These are phyloP conservation scores for Colius striatus DNA, from an alignment of 2,113 vertebrate species.

Conservation along the genomic window DNA sequence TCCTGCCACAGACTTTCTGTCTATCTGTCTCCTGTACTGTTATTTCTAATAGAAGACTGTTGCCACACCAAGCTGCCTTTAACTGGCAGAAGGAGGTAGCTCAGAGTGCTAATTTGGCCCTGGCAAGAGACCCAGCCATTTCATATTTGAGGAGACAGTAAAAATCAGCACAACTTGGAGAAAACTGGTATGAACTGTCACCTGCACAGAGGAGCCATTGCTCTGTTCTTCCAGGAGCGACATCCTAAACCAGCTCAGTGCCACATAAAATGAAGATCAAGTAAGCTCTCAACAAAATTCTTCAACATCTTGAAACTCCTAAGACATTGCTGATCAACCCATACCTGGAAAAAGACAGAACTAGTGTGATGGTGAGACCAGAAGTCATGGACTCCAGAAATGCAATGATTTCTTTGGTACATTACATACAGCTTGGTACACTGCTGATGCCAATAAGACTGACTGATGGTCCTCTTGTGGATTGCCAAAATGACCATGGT, in stretches of 20 bases:
- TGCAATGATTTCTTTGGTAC: accelerated
- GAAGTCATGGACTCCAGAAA: neutral
- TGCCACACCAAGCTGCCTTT: neutral
- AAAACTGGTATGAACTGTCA: neutral
- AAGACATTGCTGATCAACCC: neutral
- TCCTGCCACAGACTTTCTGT: neutral
- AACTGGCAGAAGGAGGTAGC: neutral
- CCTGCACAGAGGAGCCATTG: neutral
- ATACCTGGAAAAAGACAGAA: neutral
- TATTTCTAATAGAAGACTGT: neutral
- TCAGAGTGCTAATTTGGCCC: neutral
- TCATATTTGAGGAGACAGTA: neutral
- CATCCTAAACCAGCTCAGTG: neutral
- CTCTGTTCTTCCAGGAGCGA: neutral
- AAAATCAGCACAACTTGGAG: neutral
- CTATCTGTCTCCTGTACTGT: neutral
- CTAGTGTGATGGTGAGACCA: neutral
- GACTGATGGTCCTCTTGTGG: neutral
- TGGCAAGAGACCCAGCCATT: neutral
- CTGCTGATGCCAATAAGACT: neutral
- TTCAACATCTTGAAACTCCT: neutral
- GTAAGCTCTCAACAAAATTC: neutral
- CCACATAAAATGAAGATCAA: neutral
- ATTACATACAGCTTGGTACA: neutral
- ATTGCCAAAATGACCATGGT: neutral